Base-by-base conservation (phyloP, 1,140 invertebrate genomes). In the Drosophila malerkotliana region DNA sequence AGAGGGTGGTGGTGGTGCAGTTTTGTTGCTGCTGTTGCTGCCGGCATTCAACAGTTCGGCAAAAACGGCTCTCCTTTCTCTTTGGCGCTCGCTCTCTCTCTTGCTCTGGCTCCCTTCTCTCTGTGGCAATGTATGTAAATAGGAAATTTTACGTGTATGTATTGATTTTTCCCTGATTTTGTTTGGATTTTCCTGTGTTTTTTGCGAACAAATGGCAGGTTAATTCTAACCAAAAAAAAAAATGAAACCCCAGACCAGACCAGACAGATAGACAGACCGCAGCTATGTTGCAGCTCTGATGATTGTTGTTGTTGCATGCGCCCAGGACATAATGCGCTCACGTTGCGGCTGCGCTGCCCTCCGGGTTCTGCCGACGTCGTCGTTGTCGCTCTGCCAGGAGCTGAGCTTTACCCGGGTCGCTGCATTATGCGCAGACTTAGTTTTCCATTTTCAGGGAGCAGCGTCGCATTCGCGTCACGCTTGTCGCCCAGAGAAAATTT, bases 11-110 rank as follows among this genome's bases (percentile, higher is more conserved):
- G 39, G 63, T 54, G 30, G 34, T 61, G 63, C 47, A 66, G 45
- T 61, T 60, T 41, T 39, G 58, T 62, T 73, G 45, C 30, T 60
- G 68, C 44, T 67, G 67, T 68, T 67, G 48, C 62, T 54, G 66
- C 85, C 84, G 84, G 84, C 84, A 89, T 89, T 89, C 84, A 89
- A 89, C 84, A 89, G 84, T 89, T 89, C 84, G 85, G 84, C 81
- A 74, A 74, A 74, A 68, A 74, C 30, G 32, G 45, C 51, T 66
- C 56, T 44, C 39, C 30, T 62, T 39, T 47, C 51, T 53, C 28
- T 44, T 9, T 18, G 14, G 14, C 10, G 34, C 60, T 48, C 34
- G 15, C 58, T 51, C 49, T 73, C 52, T 24, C 49, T 48, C 66
- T 15, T 9, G 8, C 52, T 34, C 52, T 34, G 21, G 52, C 54